phyloP scores from a whole-genome alignment of 2,888 invertebrate genomes.

The Pimpla rufipes region DNA sequence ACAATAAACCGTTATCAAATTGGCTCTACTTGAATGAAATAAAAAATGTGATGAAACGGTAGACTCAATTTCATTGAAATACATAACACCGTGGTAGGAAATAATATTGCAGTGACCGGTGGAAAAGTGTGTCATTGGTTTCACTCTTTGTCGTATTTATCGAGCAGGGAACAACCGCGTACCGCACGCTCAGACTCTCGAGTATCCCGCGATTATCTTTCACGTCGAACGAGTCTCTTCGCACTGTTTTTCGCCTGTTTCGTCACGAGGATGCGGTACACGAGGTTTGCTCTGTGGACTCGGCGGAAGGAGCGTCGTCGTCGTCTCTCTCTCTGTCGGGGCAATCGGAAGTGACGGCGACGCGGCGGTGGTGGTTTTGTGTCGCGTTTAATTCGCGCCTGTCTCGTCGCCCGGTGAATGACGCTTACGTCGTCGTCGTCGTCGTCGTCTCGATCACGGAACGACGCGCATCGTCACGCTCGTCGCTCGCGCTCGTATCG shows the following conservation, averaged over 20 bases:
- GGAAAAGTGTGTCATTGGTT: not conserved
- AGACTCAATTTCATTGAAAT: too few relatives aligned
- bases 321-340: not conserved
- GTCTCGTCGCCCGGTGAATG: conserved; percentile 29
- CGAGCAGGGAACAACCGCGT: conserved; percentile 38
- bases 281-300: too few relatives aligned
- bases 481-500: conserved; percentile 71
- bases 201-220: conserved; percentile 12
- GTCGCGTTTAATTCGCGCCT: conserved; percentile 45
- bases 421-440: conserved; percentile 39
- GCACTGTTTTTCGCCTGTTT: conserved; percentile 9
- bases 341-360: conserved; percentile 46
- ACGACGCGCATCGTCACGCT: conserved; percentile 74
- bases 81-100: too few relatives aligned
- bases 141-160: conserved; percentile 45
- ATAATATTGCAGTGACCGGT: too few relatives aligned
- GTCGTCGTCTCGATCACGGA: conserved; percentile 69
- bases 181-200: not conserved
- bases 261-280: conserved; percentile 21
- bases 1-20: too few relatives aligned
- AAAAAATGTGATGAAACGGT: too few relatives aligned
- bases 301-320: conserved; percentile 17
- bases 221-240: conserved; percentile 25
- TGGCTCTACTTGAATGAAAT: too few relatives aligned
- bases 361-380: conserved; percentile 19